phyloP scores from a whole-genome alignment of 1,140 invertebrate genomes.

The Radopholus similis region DNA sequence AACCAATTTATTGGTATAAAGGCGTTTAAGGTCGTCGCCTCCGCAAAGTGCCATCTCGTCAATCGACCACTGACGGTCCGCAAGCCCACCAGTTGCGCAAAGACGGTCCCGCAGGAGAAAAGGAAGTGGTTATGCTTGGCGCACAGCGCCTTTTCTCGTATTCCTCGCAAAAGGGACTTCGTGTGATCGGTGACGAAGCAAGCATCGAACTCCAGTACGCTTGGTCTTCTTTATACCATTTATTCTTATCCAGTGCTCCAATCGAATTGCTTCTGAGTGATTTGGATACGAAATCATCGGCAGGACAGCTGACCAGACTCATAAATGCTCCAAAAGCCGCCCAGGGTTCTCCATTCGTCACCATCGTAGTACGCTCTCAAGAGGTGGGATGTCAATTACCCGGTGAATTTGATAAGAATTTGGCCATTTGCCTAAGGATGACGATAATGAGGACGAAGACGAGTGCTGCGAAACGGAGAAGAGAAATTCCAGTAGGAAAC shows the following conservation, averaged over 20 bases:
- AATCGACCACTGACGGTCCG: not conserved
- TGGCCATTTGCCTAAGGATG: constrained; percentile 11
- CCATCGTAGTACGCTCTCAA: too few relatives aligned
- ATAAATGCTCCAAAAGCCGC: not conserved
- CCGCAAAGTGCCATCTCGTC: constrained; percentile 25
- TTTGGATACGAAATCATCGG: not conserved
- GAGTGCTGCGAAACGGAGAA: too few relatives aligned
- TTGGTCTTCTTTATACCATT: not conserved
- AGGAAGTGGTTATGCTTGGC: constrained; percentile 27
- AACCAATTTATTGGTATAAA: not conserved
- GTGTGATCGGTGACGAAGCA: constrained; percentile 22
- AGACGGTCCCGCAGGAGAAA: not conserved
- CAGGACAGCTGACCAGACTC: not conserved
- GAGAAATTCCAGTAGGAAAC: too few relatives aligned
- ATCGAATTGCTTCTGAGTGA: not conserved
- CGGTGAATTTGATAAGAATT: too few relatives aligned
- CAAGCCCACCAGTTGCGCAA: constrained; percentile 15
- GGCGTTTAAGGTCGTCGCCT: constrained; percentile 10
- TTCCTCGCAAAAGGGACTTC: not conserved
- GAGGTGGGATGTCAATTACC: too few relatives aligned
- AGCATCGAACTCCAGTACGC: constrained; percentile 13
- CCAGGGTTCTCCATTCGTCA: not conserved
- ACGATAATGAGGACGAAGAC: constrained; percentile 24
- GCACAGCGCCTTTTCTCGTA: constrained; percentile 14
- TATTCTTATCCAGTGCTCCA: not conserved